Base-by-base conservation (phyloP, 2,797 vertebrate species). In the Pterois miles region DNA sequence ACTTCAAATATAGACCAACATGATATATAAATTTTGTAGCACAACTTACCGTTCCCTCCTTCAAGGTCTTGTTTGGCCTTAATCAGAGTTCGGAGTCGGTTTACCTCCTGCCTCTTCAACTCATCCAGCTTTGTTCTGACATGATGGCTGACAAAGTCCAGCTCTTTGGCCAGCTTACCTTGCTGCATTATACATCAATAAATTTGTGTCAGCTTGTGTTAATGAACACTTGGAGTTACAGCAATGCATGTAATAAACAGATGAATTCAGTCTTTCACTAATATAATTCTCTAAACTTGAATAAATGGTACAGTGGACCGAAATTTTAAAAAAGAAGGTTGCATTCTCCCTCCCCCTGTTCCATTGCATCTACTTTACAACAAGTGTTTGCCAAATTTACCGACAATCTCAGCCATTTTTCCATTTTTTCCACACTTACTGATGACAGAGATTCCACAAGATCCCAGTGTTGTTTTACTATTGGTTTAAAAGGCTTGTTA, bases 141-240 rank as follows among this genome's bases (percentile, higher is more conserved):
- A 8, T 98, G 96, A 76, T 99, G 98, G 89, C 98, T 97, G 78
- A 99, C 98, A 91, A 99, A 97, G 93, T 99, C 97, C 75, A 99
- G 94, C 85, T 99, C 98, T 94, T 97, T 97, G 85, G 98, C 97
- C 84, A 99, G 94, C 75, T 96, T 98, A 60, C 98, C 98, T 94
- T 96, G 96, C 98, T 99, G 89, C 88, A 53, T 85, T 34, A 68
- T 2, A 86, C 74, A 76, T 58, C 25, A 76, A 67, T 20, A 1
- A 46, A 25, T 56, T 0, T 13, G 34, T 68, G 53, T 68, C 12
- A 10, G 25, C 38, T 38, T 8, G 9, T 8, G 46, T 70, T 20
- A 67, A 66, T 48, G 22, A 38, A 36, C 4, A 60, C 3, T n/a
- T 31, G 1, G 2, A 5, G 22, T 57, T 50, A 13, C n/a, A 34